Evolutionary conservation across 2,113 vertebrate genomes (phyloP), one percentile per base, ranked within the genome.

Genomic region (Odocoileus hemionus): DNA sequence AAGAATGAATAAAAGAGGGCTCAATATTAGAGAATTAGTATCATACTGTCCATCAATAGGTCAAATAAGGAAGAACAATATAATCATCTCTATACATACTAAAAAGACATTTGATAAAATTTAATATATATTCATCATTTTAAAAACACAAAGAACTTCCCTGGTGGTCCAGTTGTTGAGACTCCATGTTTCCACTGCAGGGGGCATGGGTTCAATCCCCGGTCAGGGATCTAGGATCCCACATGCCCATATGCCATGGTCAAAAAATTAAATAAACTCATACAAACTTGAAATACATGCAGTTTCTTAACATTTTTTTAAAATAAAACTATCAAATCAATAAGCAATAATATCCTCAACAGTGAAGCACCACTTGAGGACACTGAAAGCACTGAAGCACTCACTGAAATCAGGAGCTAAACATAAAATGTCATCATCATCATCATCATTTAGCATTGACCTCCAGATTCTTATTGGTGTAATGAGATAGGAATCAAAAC

Each of bases 11-110:
- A 39, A 88, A 39, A 25, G 19, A 90, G 43, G 15, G 30, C 76
- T 95, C 96, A 93, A 80, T 80, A 80, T 82, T 39, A 86, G 82
- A 67, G 95, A 95, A 97, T 92, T 25, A 95, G n/a, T 79, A 89
- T 39, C 84, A 84, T 23, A 84, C 1, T 70, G 45, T 87, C 58
- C 28, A 92, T 83, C 33, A 64, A 78, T 33, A 93, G 36, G 52
- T 95, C 89, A 89, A 79, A 95, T 52, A 95, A 61, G 50, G 52
- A 94, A 96, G 16, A 89, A 78, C 26, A 95, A 80, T 76, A 89
- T 76, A 95, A 94, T 21, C 39, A 95, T 88, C 43, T 93, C 89
- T 57, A 95, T 47, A 96, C 91, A 82, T 74, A 89, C 39, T 16
- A 12, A 79, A 70, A 94, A 70, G 21, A 89, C 8, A 78, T 25